Conservation (phyloP, 2,797 vertebrate genomes). For the Acomys russatus region DNA sequence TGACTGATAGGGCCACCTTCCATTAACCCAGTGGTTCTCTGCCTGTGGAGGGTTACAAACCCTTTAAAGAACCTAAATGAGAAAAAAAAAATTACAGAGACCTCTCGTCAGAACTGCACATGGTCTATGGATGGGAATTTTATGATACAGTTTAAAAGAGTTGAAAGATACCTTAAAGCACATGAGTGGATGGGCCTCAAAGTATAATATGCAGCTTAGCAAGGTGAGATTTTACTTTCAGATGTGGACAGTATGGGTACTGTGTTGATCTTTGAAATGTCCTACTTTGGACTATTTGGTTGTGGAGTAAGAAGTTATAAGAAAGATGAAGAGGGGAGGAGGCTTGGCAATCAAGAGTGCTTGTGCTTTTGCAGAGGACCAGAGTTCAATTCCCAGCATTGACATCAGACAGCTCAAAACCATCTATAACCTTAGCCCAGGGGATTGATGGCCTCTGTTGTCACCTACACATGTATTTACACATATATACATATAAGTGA, state of each 20-base stretch:
- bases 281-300: not conserved
- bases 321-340: not conserved
- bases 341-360: not conserved
- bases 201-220: not conserved
- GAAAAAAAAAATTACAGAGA: constrained; percentile 28
- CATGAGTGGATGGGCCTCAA: not conserved
- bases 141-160: constrained; percentile 13
- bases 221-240: constrained; percentile 44
- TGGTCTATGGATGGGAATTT: not conserved
- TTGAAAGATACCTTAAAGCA: not conserved
- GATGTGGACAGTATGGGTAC: not conserved
- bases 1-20: constrained; percentile 38
- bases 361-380: not conserved
- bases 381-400: not conserved
- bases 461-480: not conserved
- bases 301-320: not conserved
- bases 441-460: not conserved
- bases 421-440: not conserved
- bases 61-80: constrained; percentile 38
- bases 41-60: constrained; percentile 6
- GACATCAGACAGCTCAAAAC: not conserved
- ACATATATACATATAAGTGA: not conserved
- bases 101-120: not conserved
- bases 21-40: constrained; percentile 51
- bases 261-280: constrained; percentile 7